Conservation (phyloP, 2,888 invertebrate genomes). For the Mesopsocus fuscifrons region DNA sequence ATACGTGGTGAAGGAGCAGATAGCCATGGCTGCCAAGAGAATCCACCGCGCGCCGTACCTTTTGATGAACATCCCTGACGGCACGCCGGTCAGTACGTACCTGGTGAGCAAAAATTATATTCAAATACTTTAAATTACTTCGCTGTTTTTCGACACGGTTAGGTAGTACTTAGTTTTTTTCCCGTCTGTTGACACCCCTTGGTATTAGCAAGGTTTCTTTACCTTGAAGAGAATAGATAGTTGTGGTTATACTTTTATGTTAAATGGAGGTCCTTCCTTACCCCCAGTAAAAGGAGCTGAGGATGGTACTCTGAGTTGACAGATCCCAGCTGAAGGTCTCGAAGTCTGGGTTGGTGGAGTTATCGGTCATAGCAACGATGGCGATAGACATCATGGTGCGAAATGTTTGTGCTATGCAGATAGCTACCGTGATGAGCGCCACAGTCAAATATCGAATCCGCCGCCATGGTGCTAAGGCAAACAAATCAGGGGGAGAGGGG, state of each 20-base stretch:
- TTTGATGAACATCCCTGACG: background rate
- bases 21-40: background rate
- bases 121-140: too few relatives aligned
- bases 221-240: too few relatives aligned
- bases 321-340: slow-evolving; percentile 41
- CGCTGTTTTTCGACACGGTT: too few relatives aligned
- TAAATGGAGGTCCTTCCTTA: too few relatives aligned
- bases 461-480: slow-evolving; percentile 43
- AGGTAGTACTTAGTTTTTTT: too few relatives aligned
- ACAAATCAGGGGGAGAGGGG: too few relatives aligned
- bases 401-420: slow-evolving; percentile 83
- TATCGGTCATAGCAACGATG: slow-evolving; percentile 80
- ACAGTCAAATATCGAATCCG: slow-evolving; percentile 65
- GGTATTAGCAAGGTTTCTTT: too few relatives aligned
- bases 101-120: too few relatives aligned
- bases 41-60: background rate
- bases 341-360: slow-evolving; percentile 22
- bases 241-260: too few relatives aligned
- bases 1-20: background rate
- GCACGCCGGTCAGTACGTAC: background rate
- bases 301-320: slow-evolving; percentile 33
- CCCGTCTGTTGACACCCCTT: too few relatives aligned
- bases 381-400: slow-evolving; percentile 82
- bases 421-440: slow-evolving; percentile 73
- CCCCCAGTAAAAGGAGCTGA: slow-evolving; percentile 62